A percentile compares a stretch with the other conserved stretches of the same genome.
Conservation (phyloP, 2,113 vertebrate genomes). For the Sinocyclocheilus anophthalmus region DNA sequence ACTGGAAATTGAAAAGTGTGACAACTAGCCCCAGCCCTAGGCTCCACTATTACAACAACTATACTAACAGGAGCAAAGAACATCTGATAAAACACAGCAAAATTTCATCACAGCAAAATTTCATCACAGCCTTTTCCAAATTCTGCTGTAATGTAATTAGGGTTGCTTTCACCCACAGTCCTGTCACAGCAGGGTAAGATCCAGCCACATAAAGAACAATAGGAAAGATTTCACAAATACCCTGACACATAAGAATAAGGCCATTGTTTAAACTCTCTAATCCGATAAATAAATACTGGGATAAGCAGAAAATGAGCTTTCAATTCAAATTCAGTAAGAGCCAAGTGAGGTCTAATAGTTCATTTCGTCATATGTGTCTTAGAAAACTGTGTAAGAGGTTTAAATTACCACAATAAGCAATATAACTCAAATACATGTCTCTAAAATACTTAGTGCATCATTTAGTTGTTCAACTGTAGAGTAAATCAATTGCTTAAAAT, state of each 20-base stretch:
- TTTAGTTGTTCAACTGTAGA: neutral
- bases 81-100: neutral
- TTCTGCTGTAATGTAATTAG: neutral
- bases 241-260: neutral
- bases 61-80: neutral
- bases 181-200: neutral
- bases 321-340: neutral
- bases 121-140: neutral
- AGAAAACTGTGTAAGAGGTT: neutral
- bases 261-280: neutral
- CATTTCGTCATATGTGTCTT: neutral
- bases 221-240: neutral
- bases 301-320: constrained; percentile 5
- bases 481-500: neutral
- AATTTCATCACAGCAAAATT: neutral
- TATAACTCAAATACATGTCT: neutral
- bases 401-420: neutral
- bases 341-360: neutral
- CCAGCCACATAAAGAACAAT: neutral
- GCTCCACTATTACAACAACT: neutral
- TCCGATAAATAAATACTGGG: neutral
- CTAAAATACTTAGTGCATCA: neutral
- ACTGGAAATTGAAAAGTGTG: neutral
- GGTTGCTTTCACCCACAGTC: neutral
- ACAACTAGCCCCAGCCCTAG: neutral